Percentiles rank a stretch among this genome's conserved stretches.
These are phyloP conservation scores for Centruroides vittatus DNA, from an alignment of 1,140 invertebrate species.

Conservation along the genomic window DNA sequence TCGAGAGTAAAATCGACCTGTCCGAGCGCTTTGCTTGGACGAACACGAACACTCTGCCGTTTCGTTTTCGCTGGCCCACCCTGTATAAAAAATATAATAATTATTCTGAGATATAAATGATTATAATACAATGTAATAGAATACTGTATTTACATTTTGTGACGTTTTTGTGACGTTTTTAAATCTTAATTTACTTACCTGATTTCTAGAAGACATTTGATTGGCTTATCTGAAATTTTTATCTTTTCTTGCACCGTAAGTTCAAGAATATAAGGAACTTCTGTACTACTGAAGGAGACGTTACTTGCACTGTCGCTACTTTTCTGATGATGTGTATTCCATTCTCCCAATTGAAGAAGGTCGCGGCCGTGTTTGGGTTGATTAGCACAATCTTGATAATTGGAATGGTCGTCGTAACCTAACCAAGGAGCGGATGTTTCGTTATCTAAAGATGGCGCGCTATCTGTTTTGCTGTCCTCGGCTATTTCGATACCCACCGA, in stretches of 20 bases:
- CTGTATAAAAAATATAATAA: too few species aligned
- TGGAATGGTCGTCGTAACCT: too few species aligned
- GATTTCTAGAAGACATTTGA: conserved; percentile 31
- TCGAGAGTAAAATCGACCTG: too few species aligned
- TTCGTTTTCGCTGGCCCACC: too few species aligned
- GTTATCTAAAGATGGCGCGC: neutral
- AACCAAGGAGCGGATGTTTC: neutral
- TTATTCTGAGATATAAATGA: too few species aligned
- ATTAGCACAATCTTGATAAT: too few species aligned
- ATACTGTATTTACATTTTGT: too few species aligned
- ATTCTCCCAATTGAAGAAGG: conserved; percentile 9
- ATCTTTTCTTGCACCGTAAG: conserved; percentile 27
- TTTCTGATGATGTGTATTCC: conserved; percentile 3
- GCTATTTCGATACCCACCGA: neutral
- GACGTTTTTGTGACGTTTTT: too few species aligned
- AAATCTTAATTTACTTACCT: conserved; percentile 20
- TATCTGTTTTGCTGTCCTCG: neutral
- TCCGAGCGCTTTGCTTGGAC: too few species aligned
- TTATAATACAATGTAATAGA: too few species aligned
- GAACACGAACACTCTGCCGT: too few species aligned
- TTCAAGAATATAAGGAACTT: conserved; percentile 24
- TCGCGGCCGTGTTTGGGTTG: neutral
- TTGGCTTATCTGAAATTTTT: conserved; percentile 35
- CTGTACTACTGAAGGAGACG: conserved; percentile 12
- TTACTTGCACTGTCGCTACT: conserved; percentile 17